These are phyloP conservation scores for Euura saliciscinereae DNA, from an alignment of 1,140 invertebrate species.

Conservation along the genomic window DNA sequence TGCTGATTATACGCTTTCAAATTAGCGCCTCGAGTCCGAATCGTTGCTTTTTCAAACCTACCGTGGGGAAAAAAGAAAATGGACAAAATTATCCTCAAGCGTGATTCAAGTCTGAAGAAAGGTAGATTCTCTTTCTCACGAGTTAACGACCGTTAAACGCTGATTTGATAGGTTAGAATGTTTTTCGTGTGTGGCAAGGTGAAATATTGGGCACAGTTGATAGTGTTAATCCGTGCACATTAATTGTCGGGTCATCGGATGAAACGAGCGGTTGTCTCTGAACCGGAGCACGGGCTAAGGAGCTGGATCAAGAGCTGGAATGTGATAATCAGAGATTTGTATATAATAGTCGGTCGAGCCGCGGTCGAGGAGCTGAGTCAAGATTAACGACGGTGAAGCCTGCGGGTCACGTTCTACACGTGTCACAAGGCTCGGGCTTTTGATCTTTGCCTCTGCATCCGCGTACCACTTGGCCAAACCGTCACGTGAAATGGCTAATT, in stretches of 20 bases:
- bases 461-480: too few species aligned
- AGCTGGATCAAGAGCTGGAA: background rate
- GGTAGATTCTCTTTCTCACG: too few species aligned
- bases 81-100: too few species aligned
- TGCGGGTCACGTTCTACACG: background rate
- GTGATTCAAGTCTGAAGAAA: too few species aligned
- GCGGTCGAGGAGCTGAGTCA: background rate
- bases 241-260: background rate
- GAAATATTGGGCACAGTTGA: too few species aligned
- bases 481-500: too few species aligned
- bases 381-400: background rate
- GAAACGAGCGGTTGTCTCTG: background rate
- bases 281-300: background rate
- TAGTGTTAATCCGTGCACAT: background rate
- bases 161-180: too few species aligned
- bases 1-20: background rate
- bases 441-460: too few species aligned
- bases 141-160: too few species aligned
- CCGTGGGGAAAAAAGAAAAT: too few species aligned
- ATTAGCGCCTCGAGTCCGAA: background rate
- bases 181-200: too few species aligned
- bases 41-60: background rate
- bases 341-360: background rate
- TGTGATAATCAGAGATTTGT: constrained; percentile 4
- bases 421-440: background rate